A percentile compares a stretch with the other conserved stretches of the same genome.
Evolutionary conservation across 2,113 vertebrate genomes (phyloP).

Genomic region (Illadopsis cleaveri): DNA sequence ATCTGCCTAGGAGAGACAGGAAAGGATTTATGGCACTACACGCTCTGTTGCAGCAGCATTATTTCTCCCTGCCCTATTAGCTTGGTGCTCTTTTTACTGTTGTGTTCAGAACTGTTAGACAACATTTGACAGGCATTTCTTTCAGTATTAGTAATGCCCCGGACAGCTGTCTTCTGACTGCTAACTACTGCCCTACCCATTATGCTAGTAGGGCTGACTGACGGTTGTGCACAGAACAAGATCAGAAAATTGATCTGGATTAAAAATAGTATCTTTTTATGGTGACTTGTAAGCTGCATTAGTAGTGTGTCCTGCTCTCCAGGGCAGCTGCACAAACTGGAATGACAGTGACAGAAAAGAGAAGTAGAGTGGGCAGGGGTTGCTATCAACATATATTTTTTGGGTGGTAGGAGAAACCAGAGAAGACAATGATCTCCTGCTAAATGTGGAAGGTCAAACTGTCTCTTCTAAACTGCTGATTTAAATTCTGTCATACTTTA

Average conservation of each 20-base stretch:
- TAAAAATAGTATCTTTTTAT: background rate
- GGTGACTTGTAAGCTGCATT: background rate
- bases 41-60: background rate
- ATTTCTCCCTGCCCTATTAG: background rate
- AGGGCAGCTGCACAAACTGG: background rate
- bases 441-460: background rate
- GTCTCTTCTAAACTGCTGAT: background rate
- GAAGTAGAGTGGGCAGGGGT: background rate
- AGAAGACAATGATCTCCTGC: background rate
- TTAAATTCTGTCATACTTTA: background rate
- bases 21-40: background rate
- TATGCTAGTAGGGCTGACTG: background rate
- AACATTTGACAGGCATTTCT: background rate
- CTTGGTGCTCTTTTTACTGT: background rate
- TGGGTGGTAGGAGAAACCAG: background rate
- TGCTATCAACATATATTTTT: background rate
- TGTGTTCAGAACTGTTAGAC: background rate
- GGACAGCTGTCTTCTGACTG: background rate
- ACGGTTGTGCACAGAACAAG: background rate
- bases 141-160: background rate
- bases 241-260: conserved; percentile 17
- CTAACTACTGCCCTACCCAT: background rate
- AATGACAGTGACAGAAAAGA: background rate
- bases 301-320: background rate
- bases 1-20: background rate